These are phyloP conservation scores for Actinernus sp. DNA, from an alignment of 92 coral and sea anemone species.

Conservation along the genomic window DNA sequence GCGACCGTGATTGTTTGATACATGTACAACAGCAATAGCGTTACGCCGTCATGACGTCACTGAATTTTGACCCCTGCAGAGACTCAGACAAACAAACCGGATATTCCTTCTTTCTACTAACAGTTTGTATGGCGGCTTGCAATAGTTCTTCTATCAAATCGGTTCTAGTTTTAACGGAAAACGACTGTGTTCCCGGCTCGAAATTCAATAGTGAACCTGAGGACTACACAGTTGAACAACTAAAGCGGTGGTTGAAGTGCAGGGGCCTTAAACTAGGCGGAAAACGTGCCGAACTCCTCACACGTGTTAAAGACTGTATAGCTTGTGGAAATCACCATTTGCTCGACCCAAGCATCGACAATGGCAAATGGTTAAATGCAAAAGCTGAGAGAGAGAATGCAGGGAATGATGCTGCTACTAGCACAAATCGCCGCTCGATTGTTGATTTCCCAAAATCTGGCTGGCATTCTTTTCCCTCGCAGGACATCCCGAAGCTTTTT, in stretches of 20 bases:
- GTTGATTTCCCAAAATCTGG: slow-evolving; percentile 22
- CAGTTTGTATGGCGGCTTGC: not conserved
- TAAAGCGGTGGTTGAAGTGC: too few relatives aligned
- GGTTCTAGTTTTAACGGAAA: slow-evolving; percentile 3
- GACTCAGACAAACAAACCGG: slow-evolving; percentile 7
- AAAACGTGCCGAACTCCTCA: too few relatives aligned
- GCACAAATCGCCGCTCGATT: slow-evolving; percentile 4
- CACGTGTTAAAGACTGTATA: slow-evolving; percentile 37
- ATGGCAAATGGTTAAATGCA: slow-evolving; percentile 45
- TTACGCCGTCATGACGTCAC: slow-evolving; percentile 22
- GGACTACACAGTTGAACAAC: slow-evolving; percentile 4
- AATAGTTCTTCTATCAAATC: not conserved
- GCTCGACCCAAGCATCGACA: slow-evolving; percentile 59
- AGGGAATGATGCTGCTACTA: not conserved
- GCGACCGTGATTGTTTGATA: too few relatives aligned
- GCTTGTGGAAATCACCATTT: slow-evolving; percentile 14
- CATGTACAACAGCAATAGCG: too few relatives aligned
- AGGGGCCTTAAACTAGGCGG: too few relatives aligned
- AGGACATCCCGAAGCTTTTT: slow-evolving; percentile 32
- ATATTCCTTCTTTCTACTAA: not conserved
- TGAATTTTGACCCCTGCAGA: not conserved
- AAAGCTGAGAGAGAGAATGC: slow-evolving; percentile 15
- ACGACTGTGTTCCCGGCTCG: slow-evolving; percentile 17
- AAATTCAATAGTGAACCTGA: slow-evolving; percentile 7
- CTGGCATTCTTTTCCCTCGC: slow-evolving; percentile 41